Evolutionary conservation across 2,113 vertebrate species (phyloP).

Genomic region (Calcarius ornatus): DNA sequence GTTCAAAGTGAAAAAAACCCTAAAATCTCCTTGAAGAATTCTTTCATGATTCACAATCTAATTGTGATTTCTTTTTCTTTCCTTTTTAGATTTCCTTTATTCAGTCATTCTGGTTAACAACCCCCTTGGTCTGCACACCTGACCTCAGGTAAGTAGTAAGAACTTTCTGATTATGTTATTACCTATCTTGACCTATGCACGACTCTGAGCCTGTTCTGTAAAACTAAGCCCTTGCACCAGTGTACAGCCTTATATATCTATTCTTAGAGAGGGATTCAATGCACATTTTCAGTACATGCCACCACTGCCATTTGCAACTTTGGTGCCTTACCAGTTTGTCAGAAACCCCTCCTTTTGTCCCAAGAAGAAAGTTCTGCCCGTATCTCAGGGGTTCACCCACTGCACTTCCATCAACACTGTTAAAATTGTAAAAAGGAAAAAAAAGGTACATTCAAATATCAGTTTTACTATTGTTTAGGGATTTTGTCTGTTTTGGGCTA

Average conservation of each 20-base stretch:
- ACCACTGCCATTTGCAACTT: background rate
- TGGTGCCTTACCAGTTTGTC: constrained; percentile 70
- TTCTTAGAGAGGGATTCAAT: background rate
- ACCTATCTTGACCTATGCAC: background rate
- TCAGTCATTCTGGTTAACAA: background rate
- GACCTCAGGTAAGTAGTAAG: background rate
- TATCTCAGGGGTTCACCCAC: constrained; percentile 69
- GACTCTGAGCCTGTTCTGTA: background rate
- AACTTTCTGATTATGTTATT: background rate
- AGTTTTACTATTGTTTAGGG: background rate
- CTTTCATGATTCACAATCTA: background rate
- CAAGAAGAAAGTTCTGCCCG: constrained; percentile 76
- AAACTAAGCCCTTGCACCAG: background rate
- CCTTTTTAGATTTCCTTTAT: background rate
- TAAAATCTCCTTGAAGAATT: background rate
- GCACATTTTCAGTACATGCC: background rate
- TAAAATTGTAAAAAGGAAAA: background rate
- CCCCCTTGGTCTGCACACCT: background rate
- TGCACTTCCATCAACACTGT: constrained; percentile 61
- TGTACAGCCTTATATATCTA: background rate
- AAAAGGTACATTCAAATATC: background rate
- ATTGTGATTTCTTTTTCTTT: background rate
- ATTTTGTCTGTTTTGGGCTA: background rate
- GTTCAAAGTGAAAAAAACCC: background rate
- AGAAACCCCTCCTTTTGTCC: constrained; percentile 67